phyloP scores from a whole-genome alignment of 2,888 invertebrate genomes.

The Thereva unica region DNA sequence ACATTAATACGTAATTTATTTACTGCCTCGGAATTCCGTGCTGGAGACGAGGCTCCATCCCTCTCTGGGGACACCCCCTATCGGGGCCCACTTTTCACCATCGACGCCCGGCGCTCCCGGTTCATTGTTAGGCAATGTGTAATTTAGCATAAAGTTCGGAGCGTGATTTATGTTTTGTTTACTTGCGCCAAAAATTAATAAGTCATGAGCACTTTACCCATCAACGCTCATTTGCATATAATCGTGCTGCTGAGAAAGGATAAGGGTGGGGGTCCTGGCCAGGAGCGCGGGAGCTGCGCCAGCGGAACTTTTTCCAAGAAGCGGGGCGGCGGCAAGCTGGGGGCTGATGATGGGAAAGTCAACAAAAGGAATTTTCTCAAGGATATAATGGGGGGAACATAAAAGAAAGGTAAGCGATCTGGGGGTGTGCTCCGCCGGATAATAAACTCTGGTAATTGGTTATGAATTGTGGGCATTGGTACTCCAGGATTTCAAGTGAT shows the following conservation, averaged over 20 bases:
- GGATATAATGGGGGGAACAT: no score
- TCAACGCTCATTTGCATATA: conserved; percentile 33
- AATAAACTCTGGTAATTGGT: no score
- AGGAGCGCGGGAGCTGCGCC: no score
- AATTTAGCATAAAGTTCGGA: conserved; percentile 38
- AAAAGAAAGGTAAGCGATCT: no score
- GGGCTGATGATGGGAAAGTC: no score
- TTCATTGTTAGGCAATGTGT: conserved; percentile 37
- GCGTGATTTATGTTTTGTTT: conserved; percentile 39
- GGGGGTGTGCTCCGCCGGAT: no score
- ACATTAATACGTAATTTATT: conserved; percentile 35
- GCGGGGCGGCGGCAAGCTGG: no score
- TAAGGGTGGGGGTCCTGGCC: no score
- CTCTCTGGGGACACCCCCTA: conserved; percentile 6
- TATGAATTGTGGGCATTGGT: no score
- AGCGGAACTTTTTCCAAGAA: no score
- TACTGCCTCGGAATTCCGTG: conserved; percentile 24
- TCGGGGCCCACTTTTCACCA: conserved; percentile 26
- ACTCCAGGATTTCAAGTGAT: no score
- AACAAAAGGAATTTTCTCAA: no score
- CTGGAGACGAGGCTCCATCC: conserved; percentile 3
- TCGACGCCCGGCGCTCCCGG: conserved; percentile 27
- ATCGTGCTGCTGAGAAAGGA: conserved; percentile 11
- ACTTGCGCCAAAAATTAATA: conserved; percentile 38
- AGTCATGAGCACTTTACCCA: conserved; percentile 38